Conservation (phyloP, 1,140 invertebrate genomes). For the Nylanderia fulva region DNA sequence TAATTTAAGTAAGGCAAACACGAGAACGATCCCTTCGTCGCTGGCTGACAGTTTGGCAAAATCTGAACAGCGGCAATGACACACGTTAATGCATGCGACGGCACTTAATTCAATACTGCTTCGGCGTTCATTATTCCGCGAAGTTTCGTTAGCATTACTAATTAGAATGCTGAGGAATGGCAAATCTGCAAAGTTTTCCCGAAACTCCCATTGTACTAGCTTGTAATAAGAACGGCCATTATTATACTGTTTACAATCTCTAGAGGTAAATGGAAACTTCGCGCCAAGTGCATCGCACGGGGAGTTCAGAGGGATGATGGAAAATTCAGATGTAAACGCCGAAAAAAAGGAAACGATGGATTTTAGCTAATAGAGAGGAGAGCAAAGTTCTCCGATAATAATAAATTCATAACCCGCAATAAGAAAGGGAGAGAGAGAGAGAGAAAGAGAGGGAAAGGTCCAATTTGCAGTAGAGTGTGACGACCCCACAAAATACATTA, state of each 20-base stretch:
- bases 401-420: not conserved
- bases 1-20: slow-evolving; percentile 45
- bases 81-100: slow-evolving; percentile 59
- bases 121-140: slow-evolving; percentile 69
- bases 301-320: slow-evolving; percentile 16
- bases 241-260: slow-evolving; percentile 75
- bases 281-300: slow-evolving; percentile 41
- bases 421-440: not conserved
- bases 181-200: slow-evolving; percentile 57
- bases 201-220: slow-evolving; percentile 56
- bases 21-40: not conserved
- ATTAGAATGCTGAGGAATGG: slow-evolving; percentile 64
- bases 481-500: not conserved
- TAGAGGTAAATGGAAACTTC: slow-evolving; percentile 35
- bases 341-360: slow-evolving; percentile 26
- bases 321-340: slow-evolving; percentile 48
- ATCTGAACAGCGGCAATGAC: slow-evolving; percentile 40
- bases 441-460: not conserved
- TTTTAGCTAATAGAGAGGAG: not conserved
- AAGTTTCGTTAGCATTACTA: slow-evolving; percentile 74
- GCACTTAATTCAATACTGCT: slow-evolving; percentile 71
- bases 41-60: slow-evolving; percentile 22
- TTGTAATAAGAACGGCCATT: slow-evolving; percentile 72
- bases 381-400: not conserved
- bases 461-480: not conserved